Evolutionary conservation across 2,888 invertebrate species (phyloP).

Genomic region (Laspeyria flexula): DNA sequence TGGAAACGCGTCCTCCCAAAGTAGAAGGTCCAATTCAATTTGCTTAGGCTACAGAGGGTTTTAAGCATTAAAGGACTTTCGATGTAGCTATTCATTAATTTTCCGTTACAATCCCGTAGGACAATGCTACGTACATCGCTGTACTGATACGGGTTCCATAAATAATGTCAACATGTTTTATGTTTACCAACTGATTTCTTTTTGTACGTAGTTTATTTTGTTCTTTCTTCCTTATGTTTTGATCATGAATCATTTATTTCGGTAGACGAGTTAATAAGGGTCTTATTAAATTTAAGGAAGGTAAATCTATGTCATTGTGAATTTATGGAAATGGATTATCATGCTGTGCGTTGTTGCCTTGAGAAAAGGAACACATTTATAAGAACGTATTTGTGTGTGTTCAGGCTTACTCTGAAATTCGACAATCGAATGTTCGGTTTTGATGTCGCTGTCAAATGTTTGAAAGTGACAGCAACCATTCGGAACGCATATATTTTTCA

Average conservation of each 20-base stretch:
- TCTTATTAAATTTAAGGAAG: no score
- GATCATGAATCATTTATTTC: constrained; percentile 37
- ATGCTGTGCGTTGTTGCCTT: no score
- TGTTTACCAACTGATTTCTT: background rate
- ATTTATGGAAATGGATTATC: no score
- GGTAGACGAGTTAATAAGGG: constrained; percentile 15
- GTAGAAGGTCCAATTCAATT: constrained; percentile 52
- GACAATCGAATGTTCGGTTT: no score
- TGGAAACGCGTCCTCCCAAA: constrained; percentile 19
- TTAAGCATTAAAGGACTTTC: constrained; percentile 44
- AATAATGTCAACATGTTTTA: background rate
- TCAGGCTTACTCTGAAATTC: no score
- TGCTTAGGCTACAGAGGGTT: constrained; percentile 46
- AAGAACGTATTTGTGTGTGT: no score
- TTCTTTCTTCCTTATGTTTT: constrained; percentile 11
- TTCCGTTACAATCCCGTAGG: constrained; percentile 32
- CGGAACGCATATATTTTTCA: no score
- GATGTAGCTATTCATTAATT: constrained; percentile 53
- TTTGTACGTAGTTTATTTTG: background rate
- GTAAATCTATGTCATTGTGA: no score
- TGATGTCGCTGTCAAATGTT: no score
- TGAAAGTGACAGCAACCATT: no score
- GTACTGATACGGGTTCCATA: background rate
- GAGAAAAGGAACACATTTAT: no score
- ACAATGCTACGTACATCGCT: constrained; percentile 11